Base-by-base conservation (phyloP, 2,888 invertebrate species). In the Gordius sp. region DNA sequence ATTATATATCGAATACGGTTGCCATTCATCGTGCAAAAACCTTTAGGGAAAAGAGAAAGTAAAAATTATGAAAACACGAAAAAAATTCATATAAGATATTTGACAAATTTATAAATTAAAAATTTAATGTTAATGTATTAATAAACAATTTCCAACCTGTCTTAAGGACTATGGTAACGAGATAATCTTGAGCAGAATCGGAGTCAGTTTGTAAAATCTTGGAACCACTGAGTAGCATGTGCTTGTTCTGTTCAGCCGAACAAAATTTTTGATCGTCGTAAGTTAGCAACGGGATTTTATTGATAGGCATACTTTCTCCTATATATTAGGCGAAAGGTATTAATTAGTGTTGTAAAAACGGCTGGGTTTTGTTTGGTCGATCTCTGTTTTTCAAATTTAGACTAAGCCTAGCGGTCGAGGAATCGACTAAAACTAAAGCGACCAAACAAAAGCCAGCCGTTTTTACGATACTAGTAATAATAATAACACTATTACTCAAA, bases 151-250 rank as follows among this genome's bases (percentile, higher is more conserved):
- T 33, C n/a, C 39, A 18, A 47, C 72, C 72, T 65, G 73, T 74
- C 60, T 71, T 62, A 8, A 72, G 61, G 1, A 73, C 72, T 13
- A 74, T 66, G 24, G 72, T 73, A 57, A 64, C 66, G 28, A 72
- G 68, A 54, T 64, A 65, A 60, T 66, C 60, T 28, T 60, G 4
- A 23, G 8, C 61, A 8, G 59, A 60, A 2, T 28, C 56, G 16
- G 59, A 60, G 23, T 63, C 60, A 1, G 63, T 61, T 56, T 67
- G 66, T 41, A 68, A 58, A 8, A 68, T 60, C 57, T 65, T 59
- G 2, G 67, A 91, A 1, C 91, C 91, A 66, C 83, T 82, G 68
- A 82, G 89, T 0, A 91, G 72, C 0, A 83, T 80, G 66, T 84
- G 84, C 4, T 82, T 75, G 0, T 80, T 79, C 67, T 91, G 85